A percentile compares a stretch with the other conserved stretches of the same genome.
Evolutionary conservation across 1,140 invertebrate genomes (phyloP).

Genomic region (Phymastichus coffea): DNA sequence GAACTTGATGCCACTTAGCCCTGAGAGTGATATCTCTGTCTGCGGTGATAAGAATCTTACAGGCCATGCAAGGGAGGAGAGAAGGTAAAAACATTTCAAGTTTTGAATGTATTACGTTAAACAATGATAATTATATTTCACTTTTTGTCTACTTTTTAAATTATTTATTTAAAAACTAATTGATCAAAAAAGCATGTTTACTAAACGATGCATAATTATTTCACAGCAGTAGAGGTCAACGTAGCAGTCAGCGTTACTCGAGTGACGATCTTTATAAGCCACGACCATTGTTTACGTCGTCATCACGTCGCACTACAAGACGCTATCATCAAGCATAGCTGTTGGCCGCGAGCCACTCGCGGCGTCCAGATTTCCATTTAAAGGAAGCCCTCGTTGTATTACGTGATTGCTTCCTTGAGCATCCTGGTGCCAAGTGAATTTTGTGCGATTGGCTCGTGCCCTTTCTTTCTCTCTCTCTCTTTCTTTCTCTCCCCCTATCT

Average conservation of each 20-base stretch:
- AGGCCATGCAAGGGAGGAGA: constrained; percentile 46
- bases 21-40: constrained; percentile 54
- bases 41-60: constrained; percentile 47
- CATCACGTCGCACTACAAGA: constrained; percentile 52
- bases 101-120: too few species aligned
- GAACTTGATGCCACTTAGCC: constrained; percentile 53
- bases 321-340: constrained; percentile 52
- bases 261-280: constrained; percentile 71
- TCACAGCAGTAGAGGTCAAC: constrained; percentile 43
- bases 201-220: constrained; percentile 14
- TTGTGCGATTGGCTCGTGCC: too few species aligned
- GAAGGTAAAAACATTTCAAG: constrained; percentile 41
- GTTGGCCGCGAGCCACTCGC: neutral
- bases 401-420: constrained; percentile 4
- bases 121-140: too few species aligned
- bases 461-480: too few species aligned
- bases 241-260: constrained; percentile 62
- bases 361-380: neutral
- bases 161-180: neutral
- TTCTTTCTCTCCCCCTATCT: too few species aligned
- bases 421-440: too few species aligned
- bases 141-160: neutral
- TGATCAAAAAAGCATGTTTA: neutral
- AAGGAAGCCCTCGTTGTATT: constrained; percentile 10
- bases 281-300: constrained; percentile 58